Conservation (phyloP, 2,888 invertebrate genomes). For the Bellardia pandia region DNA sequence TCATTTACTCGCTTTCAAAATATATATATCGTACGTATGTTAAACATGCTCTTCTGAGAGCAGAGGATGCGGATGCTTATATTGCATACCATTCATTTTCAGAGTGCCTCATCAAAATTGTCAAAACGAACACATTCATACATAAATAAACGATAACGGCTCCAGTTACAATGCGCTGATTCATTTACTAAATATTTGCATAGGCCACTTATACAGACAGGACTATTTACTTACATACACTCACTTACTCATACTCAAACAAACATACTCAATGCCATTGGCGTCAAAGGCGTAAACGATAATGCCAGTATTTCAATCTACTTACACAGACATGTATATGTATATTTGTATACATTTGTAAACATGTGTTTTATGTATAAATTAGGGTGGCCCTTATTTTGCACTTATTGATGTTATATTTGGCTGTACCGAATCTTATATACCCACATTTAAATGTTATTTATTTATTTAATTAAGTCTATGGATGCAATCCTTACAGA, state of each 20-base stretch:
- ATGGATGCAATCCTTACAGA: no score
- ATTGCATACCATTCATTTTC: conserved; percentile 9
- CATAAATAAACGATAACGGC: conserved; percentile 77
- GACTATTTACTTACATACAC: conserved; percentile 44
- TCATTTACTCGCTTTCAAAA: conserved; percentile 4
- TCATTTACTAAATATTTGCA: conserved; percentile 83
- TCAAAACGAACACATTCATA: conserved; percentile 74
- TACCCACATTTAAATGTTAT: no score
- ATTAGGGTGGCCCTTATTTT: no score
- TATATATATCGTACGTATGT: conserved; percentile 15
- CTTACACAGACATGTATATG: not conserved
- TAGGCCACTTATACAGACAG: conserved; percentile 76
- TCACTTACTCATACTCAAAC: conserved; percentile 26
- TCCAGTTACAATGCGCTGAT: conserved; percentile 80
- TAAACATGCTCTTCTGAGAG: conserved; percentile 10
- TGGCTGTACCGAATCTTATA: no score
- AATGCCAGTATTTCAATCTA: conserved; percentile 42
- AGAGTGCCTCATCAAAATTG: conserved; percentile 61
- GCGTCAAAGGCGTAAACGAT: conserved; percentile 62
- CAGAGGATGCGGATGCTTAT: conserved; percentile 32
- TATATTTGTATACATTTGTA: no score
- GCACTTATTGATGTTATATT: no score
- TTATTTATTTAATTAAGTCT: no score
- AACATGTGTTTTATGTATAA: no score
- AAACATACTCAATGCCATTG: conserved; percentile 43